These are phyloP conservation scores for Megaustenia siamemsis DNA, from an alignment of 2,888 invertebrate genomes.

Conservation along the genomic window DNA sequence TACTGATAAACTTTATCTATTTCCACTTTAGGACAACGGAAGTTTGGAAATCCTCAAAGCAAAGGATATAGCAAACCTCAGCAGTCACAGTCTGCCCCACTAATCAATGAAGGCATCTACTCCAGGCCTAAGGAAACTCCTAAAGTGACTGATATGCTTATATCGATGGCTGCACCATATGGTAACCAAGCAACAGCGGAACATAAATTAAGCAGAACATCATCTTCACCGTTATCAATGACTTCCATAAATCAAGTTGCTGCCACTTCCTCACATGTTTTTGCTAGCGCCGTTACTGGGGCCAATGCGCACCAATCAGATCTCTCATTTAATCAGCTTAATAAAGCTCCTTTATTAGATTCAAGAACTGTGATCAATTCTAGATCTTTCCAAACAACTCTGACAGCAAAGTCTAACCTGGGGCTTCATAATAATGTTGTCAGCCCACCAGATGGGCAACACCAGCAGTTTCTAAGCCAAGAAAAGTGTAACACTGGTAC, in stretches of 20 bases:
- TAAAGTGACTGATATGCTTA: constrained; percentile 15
- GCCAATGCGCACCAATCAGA: constrained; percentile 67
- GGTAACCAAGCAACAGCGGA: constrained; percentile 35
- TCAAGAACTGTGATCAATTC: constrained; percentile 37
- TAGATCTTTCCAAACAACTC: constrained; percentile 60
- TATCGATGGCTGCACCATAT: constrained; percentile 34
- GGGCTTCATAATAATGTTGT: constrained; percentile 61
- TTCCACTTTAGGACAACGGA: background rate
- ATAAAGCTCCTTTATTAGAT: constrained; percentile 53
- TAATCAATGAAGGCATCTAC: background rate
- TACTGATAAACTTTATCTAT: background rate
- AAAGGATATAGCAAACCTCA: constrained; percentile 18
- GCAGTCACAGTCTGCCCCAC: constrained; percentile 33
- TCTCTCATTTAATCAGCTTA: constrained; percentile 55
- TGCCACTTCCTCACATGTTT: background rate
- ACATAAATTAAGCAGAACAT: background rate
- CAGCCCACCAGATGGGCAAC: constrained; percentile 64
- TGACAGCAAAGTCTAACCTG: constrained; percentile 64
- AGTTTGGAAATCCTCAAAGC: background rate
- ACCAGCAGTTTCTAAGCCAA: background rate
- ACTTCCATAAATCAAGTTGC: background rate
- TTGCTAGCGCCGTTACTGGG: background rate
- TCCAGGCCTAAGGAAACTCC: constrained; percentile 13
- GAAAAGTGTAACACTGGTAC: constrained; percentile 11
- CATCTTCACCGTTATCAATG: background rate